Evolutionary conservation across 1,140 invertebrate genomes (phyloP).

Genomic region (Helicoverpa armigera): DNA sequence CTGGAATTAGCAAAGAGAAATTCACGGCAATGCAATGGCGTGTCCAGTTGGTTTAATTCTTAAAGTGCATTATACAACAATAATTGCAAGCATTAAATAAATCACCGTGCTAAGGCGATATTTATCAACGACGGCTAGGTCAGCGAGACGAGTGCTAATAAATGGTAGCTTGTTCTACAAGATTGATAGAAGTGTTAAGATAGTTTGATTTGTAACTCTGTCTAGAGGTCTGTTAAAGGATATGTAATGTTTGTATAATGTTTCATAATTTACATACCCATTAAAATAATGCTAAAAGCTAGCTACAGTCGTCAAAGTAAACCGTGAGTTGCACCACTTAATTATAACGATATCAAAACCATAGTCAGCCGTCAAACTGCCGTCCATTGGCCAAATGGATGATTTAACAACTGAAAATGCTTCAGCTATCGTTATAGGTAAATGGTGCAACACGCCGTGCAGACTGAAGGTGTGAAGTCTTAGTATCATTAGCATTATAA

Average conservation of each 20-base stretch:
- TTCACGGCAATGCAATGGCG: too few relatives aligned
- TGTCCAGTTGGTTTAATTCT: too few relatives aligned
- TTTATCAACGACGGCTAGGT: slow-evolving; percentile 19
- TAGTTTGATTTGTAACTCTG: background rate
- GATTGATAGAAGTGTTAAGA: slow-evolving; percentile 12
- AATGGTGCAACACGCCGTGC: too few relatives aligned
- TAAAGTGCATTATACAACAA: too few relatives aligned
- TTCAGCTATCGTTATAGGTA: too few relatives aligned
- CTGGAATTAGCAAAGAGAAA: too few relatives aligned
- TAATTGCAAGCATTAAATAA: background rate
- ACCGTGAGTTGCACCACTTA: background rate
- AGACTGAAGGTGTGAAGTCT: too few relatives aligned
- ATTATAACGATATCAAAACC: too few relatives aligned
- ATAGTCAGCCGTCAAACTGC: too few relatives aligned
- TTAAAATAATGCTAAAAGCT: background rate
- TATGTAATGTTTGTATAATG: slow-evolving; percentile 15
- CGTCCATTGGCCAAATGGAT: too few relatives aligned
- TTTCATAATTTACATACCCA: background rate
- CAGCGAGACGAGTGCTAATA: slow-evolving; percentile 8
- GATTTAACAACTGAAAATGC: too few relatives aligned
- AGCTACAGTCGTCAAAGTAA: background rate
- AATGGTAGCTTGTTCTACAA: slow-evolving; percentile 20
- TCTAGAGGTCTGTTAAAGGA: background rate
- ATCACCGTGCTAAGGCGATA: slow-evolving; percentile 16
- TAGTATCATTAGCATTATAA: too few relatives aligned